These are phyloP conservation scores for Drosophila mettleri DNA, from an alignment of 2,888 invertebrate genomes.

Conservation along the genomic window DNA sequence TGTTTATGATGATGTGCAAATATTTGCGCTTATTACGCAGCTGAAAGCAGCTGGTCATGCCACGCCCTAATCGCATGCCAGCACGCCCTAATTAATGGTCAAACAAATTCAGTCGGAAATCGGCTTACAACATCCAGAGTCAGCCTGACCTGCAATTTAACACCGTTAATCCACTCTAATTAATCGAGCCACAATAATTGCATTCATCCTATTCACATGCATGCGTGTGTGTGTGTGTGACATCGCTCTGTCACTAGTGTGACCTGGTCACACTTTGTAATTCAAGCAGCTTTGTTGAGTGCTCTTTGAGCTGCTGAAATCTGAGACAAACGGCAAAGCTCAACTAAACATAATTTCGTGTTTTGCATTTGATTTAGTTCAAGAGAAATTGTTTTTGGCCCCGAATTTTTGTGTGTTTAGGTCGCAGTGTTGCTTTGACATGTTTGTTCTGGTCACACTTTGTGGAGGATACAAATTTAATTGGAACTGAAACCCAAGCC, in stretches of 20 bases:
- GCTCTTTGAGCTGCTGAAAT: not conserved
- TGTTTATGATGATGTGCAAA: constrained; percentile 74
- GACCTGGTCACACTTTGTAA: constrained; percentile 6
- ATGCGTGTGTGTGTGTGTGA: not conserved
- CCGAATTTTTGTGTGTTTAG: not conserved
- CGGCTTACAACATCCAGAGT: constrained; percentile 21
- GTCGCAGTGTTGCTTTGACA: not conserved
- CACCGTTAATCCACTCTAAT: constrained; percentile 24
- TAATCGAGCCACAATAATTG: constrained; percentile 15
- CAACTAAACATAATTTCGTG: not conserved
- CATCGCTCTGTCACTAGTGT: not conserved
- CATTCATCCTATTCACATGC: constrained; percentile 8
- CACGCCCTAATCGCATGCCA: not conserved
- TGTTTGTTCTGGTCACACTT: not conserved
- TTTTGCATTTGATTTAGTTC: not conserved
- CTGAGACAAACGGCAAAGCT: not conserved
- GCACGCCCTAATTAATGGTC: constrained; percentile 42
- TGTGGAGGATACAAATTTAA: not conserved
- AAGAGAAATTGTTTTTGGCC: not conserved
- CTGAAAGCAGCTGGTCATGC: constrained; percentile 20
- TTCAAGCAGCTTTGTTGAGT: not conserved
- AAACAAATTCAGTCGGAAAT: constrained; percentile 28
- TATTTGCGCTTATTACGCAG: constrained; percentile 71
- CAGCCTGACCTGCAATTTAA: constrained; percentile 9
- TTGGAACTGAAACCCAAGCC: no score